Conservation (phyloP, 2,113 vertebrate genomes). For the Cyanistes caeruleus region DNA sequence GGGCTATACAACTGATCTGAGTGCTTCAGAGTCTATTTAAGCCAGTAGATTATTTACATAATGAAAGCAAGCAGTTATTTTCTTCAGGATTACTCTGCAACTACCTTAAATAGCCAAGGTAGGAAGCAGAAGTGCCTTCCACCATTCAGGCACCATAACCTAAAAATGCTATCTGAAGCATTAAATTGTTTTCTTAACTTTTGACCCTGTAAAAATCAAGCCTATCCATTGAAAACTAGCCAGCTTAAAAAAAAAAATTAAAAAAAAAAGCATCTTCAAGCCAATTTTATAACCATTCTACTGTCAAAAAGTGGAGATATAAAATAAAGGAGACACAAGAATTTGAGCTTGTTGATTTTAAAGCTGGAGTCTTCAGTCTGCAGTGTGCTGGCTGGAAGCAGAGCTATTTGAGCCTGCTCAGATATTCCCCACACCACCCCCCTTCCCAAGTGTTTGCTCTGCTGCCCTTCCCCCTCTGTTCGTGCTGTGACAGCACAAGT, state of each 20-base stretch:
- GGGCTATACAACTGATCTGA: neutral
- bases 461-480: neutral
- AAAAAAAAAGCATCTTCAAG: neutral
- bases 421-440: neutral
- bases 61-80: neutral
- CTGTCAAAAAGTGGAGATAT: neutral
- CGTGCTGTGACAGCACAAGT: constrained; percentile 9
- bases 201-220: neutral
- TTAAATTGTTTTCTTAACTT: neutral
- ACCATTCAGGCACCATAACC: neutral
- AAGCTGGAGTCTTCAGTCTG: neutral
- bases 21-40: neutral
- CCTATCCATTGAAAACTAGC: neutral
- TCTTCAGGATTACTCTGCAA: neutral
- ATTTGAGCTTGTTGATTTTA: neutral
- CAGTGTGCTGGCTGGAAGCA: neutral
- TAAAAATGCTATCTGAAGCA: neutral
- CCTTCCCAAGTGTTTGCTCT: neutral
- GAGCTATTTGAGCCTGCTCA: constrained; percentile 29
- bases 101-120: neutral
- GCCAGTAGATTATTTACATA: neutral
- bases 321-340: neutral
- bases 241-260: neutral
- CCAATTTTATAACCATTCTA: neutral
- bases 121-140: neutral